Evolutionary conservation across 2,113 vertebrate species (phyloP).

Genomic region (Mustela nigripes): DNA sequence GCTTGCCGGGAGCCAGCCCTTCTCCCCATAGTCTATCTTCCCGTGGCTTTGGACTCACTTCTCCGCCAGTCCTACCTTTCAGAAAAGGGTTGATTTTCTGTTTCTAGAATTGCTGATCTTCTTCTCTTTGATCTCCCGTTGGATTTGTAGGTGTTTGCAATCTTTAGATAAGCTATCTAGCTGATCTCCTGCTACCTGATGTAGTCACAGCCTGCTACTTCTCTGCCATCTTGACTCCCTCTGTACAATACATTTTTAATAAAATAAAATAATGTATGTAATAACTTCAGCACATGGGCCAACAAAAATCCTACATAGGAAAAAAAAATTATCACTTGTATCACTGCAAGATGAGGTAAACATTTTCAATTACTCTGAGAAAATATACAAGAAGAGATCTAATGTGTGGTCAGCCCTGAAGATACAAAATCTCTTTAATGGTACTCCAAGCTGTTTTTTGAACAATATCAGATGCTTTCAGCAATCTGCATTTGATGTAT

Average conservation of each 20-base stretch:
- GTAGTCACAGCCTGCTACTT: too few relatives aligned
- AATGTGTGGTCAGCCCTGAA: background rate
- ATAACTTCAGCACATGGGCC: background rate
- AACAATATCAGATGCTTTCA: slow-evolving; percentile 5
- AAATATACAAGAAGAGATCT: background rate
- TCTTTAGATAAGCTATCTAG: too few relatives aligned
- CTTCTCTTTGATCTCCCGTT: too few relatives aligned
- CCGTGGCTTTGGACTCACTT: too few relatives aligned
- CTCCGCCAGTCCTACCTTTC: too few relatives aligned
- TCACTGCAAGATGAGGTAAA: background rate
- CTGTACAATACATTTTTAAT: background rate
- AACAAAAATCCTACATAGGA: background rate
- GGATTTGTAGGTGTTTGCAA: too few relatives aligned
- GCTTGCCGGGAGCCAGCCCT: too few relatives aligned
- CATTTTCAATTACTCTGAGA: background rate
- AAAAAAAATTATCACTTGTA: background rate
- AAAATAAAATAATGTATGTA: background rate
- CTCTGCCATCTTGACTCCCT: too few relatives aligned
- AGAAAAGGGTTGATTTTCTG: too few relatives aligned
- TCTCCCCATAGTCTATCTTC: too few relatives aligned
- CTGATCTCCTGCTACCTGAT: too few relatives aligned
- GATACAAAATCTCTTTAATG: background rate
- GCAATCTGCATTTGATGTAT: background rate
- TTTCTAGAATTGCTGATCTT: too few relatives aligned
- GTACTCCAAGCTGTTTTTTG: background rate